A percentile compares a stretch with the other conserved stretches of the same genome.
Conservation (phyloP, 2,888 invertebrate species). For the Selenia dentaria region DNA sequence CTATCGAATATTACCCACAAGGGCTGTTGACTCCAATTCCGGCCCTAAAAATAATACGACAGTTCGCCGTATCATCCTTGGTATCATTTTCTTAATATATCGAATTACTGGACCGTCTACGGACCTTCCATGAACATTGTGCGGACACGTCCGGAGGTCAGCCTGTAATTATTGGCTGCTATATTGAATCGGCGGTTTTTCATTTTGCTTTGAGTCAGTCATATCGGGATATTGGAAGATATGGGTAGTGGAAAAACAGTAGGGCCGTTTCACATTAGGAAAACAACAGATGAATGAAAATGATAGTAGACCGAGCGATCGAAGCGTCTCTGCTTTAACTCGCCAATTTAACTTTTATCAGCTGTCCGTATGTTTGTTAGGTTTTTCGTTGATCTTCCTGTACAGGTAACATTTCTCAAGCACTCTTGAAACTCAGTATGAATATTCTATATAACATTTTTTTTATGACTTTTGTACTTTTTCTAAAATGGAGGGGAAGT, state of each 20-base stretch:
- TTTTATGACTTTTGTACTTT: too few species aligned
- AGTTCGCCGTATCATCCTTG: constrained; percentile 20
- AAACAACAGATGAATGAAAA: not conserved
- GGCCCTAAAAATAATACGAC: constrained; percentile 16
- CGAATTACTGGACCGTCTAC: constrained; percentile 23
- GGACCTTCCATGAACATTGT: constrained; percentile 10
- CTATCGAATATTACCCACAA: constrained; percentile 3
- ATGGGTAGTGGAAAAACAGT: constrained; percentile 1
- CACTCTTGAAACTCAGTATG: too few species aligned
- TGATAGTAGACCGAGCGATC: too few species aligned
- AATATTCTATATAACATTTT: too few species aligned
- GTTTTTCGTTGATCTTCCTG: too few species aligned
- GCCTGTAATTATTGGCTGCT: constrained; percentile 47
- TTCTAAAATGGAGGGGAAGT: too few species aligned
- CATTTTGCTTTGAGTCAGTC: constrained; percentile 43
- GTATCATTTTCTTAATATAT: constrained; percentile 29
- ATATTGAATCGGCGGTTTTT: constrained; percentile 51
- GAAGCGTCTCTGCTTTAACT: too few species aligned
- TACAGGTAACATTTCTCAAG: too few species aligned
- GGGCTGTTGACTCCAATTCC: constrained; percentile 11
- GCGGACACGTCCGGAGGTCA: constrained; percentile 34
- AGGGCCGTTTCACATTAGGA: not conserved
- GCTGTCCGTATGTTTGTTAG: too few species aligned
- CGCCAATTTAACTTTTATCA: too few species aligned
- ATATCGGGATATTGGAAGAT: constrained; percentile 51